Base-by-base conservation (phyloP, 2,888 invertebrate genomes). In the Cephonodes hylas region DNA sequence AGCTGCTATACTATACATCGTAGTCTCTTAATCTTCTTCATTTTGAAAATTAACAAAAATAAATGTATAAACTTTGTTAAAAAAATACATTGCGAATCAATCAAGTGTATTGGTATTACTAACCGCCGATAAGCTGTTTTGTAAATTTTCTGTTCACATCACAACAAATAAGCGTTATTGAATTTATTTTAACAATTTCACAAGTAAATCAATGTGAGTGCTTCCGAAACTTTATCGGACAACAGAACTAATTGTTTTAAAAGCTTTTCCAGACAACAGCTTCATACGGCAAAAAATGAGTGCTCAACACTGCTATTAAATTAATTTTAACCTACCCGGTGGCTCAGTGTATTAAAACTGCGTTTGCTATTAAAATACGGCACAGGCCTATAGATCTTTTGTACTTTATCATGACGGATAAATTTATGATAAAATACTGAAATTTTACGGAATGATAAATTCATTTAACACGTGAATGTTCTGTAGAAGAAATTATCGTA, bases 181-280 rank as follows among this genome's bases (percentile, higher is more conserved):
- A 45, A 45, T 68, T 63, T 64, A 63, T 58, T 61, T 65, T 53
- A 48, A 46, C 44, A 58, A 57, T 25, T 42, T 45, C 8, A 53
- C 18, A 22, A 59, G 46, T 38, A 42, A 59, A 81, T 77, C 72
- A 76, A 67, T 71, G 79, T 76, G 72, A 82, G 79, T 77, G 80
- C 76, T 70, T 70, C 70, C 68, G 65, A 73, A 65, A 70, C 66
- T 72, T 68, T 79, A 77, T 75, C 74, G 78, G 73, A 77, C 76
- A 77, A 76, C 75, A 73, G 68, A 76, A 77, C 73, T 84, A 86
- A 89, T 88, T 88, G 86, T 83, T 87, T 85, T 88, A 86, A 88
- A 89, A 89, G 88, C 86, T 85, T 85, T 84, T 76, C 72, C 75
- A 73, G 68, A 77, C 79, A 80, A 80, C 76, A 77, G 73, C 74